These are phyloP conservation scores for Thereva nobilitata DNA, from an alignment of 2,888 invertebrate species.

Conservation along the genomic window DNA sequence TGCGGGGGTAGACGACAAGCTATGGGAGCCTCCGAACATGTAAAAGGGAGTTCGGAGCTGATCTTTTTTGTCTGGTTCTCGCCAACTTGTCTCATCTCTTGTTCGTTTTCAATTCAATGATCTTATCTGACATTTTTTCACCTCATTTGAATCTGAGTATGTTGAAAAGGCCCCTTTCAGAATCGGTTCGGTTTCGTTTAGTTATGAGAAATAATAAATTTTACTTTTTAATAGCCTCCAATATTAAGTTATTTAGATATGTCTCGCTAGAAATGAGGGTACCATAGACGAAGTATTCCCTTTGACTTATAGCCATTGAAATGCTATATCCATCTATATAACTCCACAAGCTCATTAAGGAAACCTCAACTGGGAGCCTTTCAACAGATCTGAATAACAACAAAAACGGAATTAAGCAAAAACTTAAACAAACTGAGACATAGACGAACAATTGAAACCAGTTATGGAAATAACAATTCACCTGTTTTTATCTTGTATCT, in stretches of 20 bases:
- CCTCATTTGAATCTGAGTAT: conserved; percentile 30
- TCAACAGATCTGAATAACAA: not conserved
- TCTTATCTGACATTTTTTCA: conserved; percentile 33
- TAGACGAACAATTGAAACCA: not conserved
- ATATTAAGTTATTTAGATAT: too few relatives aligned
- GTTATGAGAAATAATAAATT: conserved; percentile 8
- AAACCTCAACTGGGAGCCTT: too few relatives aligned
- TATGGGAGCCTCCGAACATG: conserved; percentile 9
- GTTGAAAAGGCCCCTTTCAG: conserved; percentile 18
- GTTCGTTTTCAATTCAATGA: conserved; percentile 27
- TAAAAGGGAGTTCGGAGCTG: conserved; percentile 13
- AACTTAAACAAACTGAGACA: not conserved
- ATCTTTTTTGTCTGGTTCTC: conserved; percentile 11
- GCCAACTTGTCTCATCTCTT: conserved; percentile 30
- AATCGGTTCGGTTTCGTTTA: conserved; percentile 10
- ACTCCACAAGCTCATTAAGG: too few relatives aligned
- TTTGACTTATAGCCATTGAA: too few relatives aligned
- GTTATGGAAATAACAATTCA: conserved; percentile 5
- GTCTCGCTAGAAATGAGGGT: too few relatives aligned
- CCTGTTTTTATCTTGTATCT: conserved; percentile 2
- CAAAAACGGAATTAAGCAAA: not conserved
- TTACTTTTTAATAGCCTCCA: not conserved
- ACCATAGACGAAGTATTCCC: too few relatives aligned
- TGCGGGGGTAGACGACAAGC: conserved; percentile 25
- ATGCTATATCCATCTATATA: too few relatives aligned